phyloP scores from a whole-genome alignment of 2,113 vertebrate species.

The Alexandromys fortis region DNA sequence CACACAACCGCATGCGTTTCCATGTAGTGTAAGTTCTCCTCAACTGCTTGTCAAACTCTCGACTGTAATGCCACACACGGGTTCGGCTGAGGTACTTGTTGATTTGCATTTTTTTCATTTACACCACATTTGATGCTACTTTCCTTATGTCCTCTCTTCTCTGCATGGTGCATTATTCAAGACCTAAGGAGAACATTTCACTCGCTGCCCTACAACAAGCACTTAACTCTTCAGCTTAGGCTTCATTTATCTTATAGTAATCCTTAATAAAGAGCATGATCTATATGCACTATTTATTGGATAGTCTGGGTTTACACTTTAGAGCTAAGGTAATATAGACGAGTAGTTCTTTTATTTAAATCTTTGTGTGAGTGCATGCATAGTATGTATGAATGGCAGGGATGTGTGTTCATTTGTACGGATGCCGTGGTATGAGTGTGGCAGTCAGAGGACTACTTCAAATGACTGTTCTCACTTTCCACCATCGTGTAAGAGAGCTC shows the following conservation, averaged over 20 bases:
- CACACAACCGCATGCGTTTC: neutral
- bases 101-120: slow-evolving; percentile 7
- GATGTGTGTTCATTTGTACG: neutral
- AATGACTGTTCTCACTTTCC: neutral
- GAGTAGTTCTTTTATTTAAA: neutral
- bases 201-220: neutral
- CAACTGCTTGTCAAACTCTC: neutral
- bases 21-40: neutral
- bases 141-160: neutral
- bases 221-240: neutral
- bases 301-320: neutral
- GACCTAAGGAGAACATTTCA: no score
- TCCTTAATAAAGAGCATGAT: neutral
- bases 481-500: neutral
- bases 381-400: neutral
- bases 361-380: neutral
- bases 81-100: neutral
- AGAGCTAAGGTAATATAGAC: neutral
- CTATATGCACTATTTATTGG: neutral
- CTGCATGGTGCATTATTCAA: neutral
- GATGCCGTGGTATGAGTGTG: neutral
- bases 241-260: neutral
- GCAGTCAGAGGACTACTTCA: neutral
- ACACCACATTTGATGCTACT: neutral
- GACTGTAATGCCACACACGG: neutral